Evolutionary conservation across 37 sponge, comb jelly and placozoan genomes (phyloP).

Genomic region (Mnemiopsis leidyi): DNA sequence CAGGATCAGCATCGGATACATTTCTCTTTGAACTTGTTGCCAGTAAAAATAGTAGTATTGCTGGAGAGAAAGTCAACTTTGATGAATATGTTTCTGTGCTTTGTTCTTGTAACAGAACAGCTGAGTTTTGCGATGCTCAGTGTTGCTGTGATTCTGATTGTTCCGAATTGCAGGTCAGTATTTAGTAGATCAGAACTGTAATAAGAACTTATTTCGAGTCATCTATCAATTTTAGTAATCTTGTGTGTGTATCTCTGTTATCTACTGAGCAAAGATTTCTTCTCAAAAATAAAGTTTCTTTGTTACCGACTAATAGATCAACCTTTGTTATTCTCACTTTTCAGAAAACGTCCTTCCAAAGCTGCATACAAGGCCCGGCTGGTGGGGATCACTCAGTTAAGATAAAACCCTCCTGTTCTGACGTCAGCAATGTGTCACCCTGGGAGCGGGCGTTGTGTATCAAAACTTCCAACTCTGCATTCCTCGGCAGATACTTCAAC

Average conservation of each 20-base stretch:
- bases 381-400: neutral
- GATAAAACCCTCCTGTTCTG: neutral
- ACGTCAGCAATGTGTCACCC: neutral
- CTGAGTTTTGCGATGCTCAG: neutral
- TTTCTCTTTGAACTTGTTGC: neutral
- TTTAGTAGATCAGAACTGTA: neutral
- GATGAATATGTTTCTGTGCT: neutral
- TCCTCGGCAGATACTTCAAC: neutral
- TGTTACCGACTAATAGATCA: no score
- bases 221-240: no score
- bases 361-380: neutral
- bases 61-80: neutral
- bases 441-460: constrained; percentile 20
- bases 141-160: constrained; percentile 33
- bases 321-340: no score
- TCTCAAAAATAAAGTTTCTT: no score
- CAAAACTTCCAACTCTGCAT: constrained; percentile 22
- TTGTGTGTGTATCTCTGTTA: no score
- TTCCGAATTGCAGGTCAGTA: neutral
- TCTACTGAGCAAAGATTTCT: no score
- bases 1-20: neutral
- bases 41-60: neutral
- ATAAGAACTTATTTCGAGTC: no score
- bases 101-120: neutral
- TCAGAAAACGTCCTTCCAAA: neutral